Evolutionary conservation across 1,140 invertebrate genomes (phyloP), one percentile per base, ranked within the genome.

Genomic region (Drosophila bifasciata): DNA sequence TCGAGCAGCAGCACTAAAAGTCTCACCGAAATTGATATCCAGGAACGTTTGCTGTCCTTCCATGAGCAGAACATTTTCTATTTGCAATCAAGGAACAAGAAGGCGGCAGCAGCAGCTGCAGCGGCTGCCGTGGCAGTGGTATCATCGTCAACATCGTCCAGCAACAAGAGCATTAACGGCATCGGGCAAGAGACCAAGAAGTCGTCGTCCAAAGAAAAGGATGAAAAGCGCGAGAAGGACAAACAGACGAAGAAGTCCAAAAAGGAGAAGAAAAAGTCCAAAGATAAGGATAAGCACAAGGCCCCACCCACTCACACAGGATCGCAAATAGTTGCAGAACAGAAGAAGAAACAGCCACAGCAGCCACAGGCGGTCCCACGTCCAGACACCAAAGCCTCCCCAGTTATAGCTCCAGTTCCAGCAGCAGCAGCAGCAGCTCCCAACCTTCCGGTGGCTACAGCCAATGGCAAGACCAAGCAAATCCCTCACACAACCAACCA

Each of bases 31-130:
- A 93, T 93, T 66, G 93, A 94, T 67, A 93, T 94, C 48, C 93
- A 94, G 79, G 93, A 93, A 71, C 93, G 93, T 77, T 92, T 94
- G 59, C 92, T 93, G 49, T 93, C 92, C 17, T 94, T 94, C 86
- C 93, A 94, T 72, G 93, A 93, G 1, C 93, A 93, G 64, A 94
- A 94, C 69, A 93, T 94, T 67, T 91, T 92, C 17, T 93, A 93
- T 49, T 67, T 94, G 32, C 93, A 94, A 70, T 93, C 93, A 9
- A 92, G 93, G 52, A 94, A 94, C 50, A 94, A 93, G 52, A 94
- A 94, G 68, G 92, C 78, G 5, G 71, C 59, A 41, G 16, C 59
- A 45, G 25, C 48, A 15, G 21, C 48, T 36, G 32, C 32, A 13
- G 32, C 32, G 8, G 32, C 32, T 3, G 32, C 32, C 3, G 32